Percentiles rank a stretch among this genome's conserved stretches.
phyloP scores from a whole-genome alignment of 1,140 invertebrate genomes.

The Cataglyphis hispanica region DNA sequence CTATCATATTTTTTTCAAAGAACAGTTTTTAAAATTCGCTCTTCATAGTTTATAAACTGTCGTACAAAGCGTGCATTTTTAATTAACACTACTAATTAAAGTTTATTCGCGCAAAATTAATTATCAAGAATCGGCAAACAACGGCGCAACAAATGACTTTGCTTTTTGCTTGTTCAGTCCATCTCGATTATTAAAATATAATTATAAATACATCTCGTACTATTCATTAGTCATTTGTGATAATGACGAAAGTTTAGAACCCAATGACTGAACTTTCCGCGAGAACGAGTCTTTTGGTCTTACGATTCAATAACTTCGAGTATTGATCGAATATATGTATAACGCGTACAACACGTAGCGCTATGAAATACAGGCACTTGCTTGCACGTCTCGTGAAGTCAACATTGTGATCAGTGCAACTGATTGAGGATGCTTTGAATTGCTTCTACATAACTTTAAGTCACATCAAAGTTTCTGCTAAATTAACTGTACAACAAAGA shows the following conservation, averaged over 20 bases:
- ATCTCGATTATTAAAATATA: background rate
- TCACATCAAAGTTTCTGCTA: background rate
- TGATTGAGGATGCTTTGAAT: conserved; percentile 16
- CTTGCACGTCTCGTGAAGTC: background rate
- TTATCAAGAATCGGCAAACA: background rate
- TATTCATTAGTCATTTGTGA: background rate
- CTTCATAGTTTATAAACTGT: background rate
- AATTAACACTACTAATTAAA: conserved; percentile 35
- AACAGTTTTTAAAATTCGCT: background rate
- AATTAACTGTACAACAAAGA: background rate
- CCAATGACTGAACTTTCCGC: conserved; percentile 19
- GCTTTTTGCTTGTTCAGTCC: background rate
- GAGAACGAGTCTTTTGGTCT: conserved; percentile 1
- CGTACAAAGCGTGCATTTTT: conserved; percentile 34
- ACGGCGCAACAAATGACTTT: conserved; percentile 9
- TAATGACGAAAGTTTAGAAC: conserved; percentile 63
- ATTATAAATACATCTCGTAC: background rate
- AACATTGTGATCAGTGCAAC: conserved; percentile 40
- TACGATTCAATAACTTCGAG: conserved; percentile 4
- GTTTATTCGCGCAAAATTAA: background rate
- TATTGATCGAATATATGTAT: conserved; percentile 37
- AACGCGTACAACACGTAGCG: background rate
- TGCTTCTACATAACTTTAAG: conserved; percentile 13
- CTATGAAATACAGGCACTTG: conserved; percentile 29
- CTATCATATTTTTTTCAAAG: background rate